A percentile compares a stretch with the other conserved stretches of the same genome.
These are phyloP conservation scores for Drosophila neutralis DNA, from an alignment of 2,888 invertebrate species.

Conservation along the genomic window DNA sequence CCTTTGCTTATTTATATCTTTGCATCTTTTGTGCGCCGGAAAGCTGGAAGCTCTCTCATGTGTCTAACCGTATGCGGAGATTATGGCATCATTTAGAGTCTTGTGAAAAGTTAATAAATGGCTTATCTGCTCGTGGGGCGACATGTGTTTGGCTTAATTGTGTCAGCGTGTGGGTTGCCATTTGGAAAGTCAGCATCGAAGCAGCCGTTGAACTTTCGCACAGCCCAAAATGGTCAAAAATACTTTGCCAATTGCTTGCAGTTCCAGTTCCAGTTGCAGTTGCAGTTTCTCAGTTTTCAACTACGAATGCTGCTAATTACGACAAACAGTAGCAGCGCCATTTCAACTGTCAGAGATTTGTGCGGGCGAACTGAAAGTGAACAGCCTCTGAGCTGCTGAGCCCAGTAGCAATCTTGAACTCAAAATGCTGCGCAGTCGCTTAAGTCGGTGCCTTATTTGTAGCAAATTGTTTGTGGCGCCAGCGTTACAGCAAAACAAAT, in stretches of 20 bases:
- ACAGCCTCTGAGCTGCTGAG: neutral
- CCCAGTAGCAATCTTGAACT: constrained; percentile 3
- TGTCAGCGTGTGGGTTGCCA: constrained; percentile 78
- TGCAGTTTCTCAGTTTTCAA: constrained; percentile 15
- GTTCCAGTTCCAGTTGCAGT: constrained; percentile 9
- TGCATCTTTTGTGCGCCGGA: constrained; percentile 41
- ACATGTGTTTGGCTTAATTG: constrained; percentile 82
- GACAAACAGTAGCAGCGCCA: constrained; percentile 68
- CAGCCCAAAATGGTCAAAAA: constrained; percentile 74
- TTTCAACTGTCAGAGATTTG: constrained; percentile 76
- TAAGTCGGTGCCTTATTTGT: constrained; percentile 82
- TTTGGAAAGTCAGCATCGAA: constrained; percentile 65
- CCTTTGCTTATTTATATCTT: constrained; percentile 61
- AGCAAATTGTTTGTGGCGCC: constrained; percentile 82
- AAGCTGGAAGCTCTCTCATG: constrained; percentile 57
- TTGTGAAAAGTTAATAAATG: constrained; percentile 82
- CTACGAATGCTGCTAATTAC: constrained; percentile 68
- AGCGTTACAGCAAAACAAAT: constrained; percentile 47
- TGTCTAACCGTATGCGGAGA: constrained; percentile 81
- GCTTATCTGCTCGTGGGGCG: constrained; percentile 72
- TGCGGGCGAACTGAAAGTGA: constrained; percentile 54
- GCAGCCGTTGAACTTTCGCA: constrained; percentile 71
- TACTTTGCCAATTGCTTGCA: constrained; percentile 56
- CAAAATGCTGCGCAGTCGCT: constrained; percentile 57
- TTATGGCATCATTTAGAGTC: constrained; percentile 80